Percentiles rank a stretch among this genome's conserved stretches.
Conservation (phyloP, 2,113 vertebrate species). For the Cyprinodon tularosa region DNA sequence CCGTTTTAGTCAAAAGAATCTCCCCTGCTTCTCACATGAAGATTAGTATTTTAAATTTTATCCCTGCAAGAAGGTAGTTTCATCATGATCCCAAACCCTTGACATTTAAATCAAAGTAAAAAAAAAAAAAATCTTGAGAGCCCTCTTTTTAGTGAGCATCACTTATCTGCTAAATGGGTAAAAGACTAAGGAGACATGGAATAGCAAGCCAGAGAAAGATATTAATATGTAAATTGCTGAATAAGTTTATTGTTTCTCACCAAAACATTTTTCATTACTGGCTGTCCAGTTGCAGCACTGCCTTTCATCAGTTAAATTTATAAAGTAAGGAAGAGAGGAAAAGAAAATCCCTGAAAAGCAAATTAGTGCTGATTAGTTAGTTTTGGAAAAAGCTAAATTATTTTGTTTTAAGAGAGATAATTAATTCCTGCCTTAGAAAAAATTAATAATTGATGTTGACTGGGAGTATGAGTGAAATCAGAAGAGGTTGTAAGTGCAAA, state of each 20-base stretch:
- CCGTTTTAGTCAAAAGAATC: background rate
- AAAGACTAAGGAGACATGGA: slow-evolving; percentile 14
- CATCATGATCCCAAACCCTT: slow-evolving; percentile 12
- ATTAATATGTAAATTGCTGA: slow-evolving; percentile 27
- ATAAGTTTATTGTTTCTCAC: slow-evolving; percentile 5
- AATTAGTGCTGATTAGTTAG: background rate
- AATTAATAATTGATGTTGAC: slow-evolving; percentile 21
- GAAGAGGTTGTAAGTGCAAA: slow-evolving; percentile 21
- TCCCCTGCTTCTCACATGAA: slow-evolving; percentile 1
- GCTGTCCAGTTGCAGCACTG: background rate
- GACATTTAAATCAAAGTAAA: slow-evolving; percentile 21
- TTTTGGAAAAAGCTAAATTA: slow-evolving; percentile 12
- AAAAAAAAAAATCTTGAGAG: slow-evolving; percentile 10
- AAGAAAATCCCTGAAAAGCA: background rate
- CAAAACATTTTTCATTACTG: background rate
- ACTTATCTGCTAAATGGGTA: slow-evolving; percentile 27
- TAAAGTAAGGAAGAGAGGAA: background rate
- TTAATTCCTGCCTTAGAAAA: background rate
- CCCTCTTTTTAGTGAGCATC: slow-evolving; percentile 15
- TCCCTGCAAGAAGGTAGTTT: slow-evolving; percentile 10
- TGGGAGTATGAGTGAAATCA: slow-evolving; percentile 17
- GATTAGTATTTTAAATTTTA: slow-evolving; percentile 3
- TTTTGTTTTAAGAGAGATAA: slow-evolving; percentile 1
- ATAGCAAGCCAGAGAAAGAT: slow-evolving; percentile 1
- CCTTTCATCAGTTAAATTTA: slow-evolving; percentile 3